Base-by-base conservation (phyloP, 2,113 vertebrate species). In the Corythoichthys haematopterus region DNA sequence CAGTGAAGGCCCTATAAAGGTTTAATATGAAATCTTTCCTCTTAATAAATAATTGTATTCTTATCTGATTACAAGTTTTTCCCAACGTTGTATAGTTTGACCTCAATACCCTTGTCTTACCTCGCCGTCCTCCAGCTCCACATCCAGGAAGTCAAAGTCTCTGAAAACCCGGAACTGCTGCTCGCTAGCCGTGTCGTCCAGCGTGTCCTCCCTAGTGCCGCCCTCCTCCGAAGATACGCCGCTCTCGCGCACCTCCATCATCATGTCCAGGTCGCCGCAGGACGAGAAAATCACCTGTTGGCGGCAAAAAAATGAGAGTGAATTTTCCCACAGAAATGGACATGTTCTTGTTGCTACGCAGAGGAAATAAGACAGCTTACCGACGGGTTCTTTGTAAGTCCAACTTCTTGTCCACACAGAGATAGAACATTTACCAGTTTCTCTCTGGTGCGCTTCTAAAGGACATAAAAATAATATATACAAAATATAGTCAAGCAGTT, bases 121-220 rank as follows among this genome's bases (percentile, higher is more conserved):
- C 96, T 99, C 97, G 80, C 96, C 97, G 48, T 99, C 97, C 84
- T 99, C 97, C 81, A 99, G 92, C 80, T 99, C 97, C 81, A 99
- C 97, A 14, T 99, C 97, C 76, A 99, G 92, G 90, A 99, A 99
- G 84, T 99, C 97, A 65, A 99, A 99, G 88, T 99, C 97, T 68
- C 97, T 88, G 88, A 99, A 99, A 83, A 99, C 97, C 66, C 97
- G 86, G 87, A 99, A 99, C 86, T 98, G 97, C 71, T 99, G 97
- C 86, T 99, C 97, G 2, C 95, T 97, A 85, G 96, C 95, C 0
- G 96, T 93, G 87, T 99, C 96, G 43, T 99, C 97, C 74, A 97
- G 92, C 47, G 96, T 98, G 86, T 99, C 97, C 66, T 94, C 94
- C 51, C 98, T 93, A 40, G 96, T 91, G 4, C 94, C 85, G 3